Conservation (phyloP, 2,113 vertebrate genomes). For the Sander vitreus region DNA sequence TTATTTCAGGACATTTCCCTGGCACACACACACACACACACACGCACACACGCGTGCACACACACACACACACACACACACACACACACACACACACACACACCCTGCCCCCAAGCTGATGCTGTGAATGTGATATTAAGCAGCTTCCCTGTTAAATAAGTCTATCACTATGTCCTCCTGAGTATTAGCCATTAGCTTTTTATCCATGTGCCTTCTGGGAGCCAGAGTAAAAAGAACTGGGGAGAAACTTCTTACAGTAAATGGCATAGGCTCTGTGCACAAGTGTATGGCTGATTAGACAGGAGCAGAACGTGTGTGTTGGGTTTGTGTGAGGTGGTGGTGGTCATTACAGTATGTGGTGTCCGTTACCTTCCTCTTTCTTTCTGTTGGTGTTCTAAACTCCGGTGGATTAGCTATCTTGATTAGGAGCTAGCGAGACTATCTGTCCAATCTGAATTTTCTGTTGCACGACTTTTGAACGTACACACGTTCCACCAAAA, state of each 20-base stretch:
- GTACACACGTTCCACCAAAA: too few relatives aligned
- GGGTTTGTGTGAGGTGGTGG: neutral
- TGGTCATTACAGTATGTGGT: slow-evolving; percentile 3
- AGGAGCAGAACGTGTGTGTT: neutral
- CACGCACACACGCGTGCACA: too few relatives aligned
- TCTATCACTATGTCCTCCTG: slow-evolving; percentile 52
- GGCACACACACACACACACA: neutral
- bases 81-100: slow-evolving; percentile 11
- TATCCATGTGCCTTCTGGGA: slow-evolving; percentile 51
- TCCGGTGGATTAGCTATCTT: too few relatives aligned
- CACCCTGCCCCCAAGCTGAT: slow-evolving; percentile 27
- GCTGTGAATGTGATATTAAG: slow-evolving; percentile 57
- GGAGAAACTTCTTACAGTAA: slow-evolving; percentile 41
- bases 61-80: neutral
- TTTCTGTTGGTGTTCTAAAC: too few relatives aligned
- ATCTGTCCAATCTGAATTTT: too few relatives aligned
- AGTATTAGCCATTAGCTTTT: slow-evolving; percentile 63
- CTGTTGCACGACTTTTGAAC: too few relatives aligned
- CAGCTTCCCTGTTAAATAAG: slow-evolving; percentile 62
- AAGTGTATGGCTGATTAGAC: slow-evolving; percentile 3
- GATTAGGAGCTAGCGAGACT: too few relatives aligned
- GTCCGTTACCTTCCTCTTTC: too few relatives aligned
- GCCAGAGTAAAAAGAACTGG: slow-evolving; percentile 26
- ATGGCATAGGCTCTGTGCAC: slow-evolving; percentile 25
- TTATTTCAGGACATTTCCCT: slow-evolving; percentile 14